Evolutionary conservation across 2,113 vertebrate species (phyloP).

Genomic region (Elaphurus davidianus): DNA sequence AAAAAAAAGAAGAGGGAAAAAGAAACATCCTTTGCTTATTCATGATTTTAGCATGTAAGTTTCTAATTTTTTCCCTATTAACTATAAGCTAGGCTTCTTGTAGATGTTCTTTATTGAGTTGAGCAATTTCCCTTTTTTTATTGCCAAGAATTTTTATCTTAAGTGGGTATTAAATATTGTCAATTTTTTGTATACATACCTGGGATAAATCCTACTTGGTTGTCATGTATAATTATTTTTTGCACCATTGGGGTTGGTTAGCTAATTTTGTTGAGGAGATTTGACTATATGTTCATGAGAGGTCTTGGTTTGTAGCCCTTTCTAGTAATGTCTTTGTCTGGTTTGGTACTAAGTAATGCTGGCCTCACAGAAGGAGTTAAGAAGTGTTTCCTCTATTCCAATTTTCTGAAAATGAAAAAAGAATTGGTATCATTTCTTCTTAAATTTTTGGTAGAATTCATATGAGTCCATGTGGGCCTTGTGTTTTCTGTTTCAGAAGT

Average conservation of each 20-base stretch:
- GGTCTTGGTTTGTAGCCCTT: not conserved
- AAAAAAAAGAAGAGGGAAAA: not conserved
- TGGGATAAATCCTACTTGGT: not conserved
- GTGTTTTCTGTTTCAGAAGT: not conserved
- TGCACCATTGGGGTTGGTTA: not conserved
- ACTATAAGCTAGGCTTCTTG: not conserved
- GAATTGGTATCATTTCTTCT: not conserved
- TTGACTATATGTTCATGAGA: not conserved
- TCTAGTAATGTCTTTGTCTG: not conserved
- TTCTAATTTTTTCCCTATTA: not conserved
- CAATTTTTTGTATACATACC: not conserved
- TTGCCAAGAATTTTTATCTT: not conserved
- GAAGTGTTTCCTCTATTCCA: not conserved
- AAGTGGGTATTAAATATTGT: not conserved
- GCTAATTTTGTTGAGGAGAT: not conserved
- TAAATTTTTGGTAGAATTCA: not conserved
- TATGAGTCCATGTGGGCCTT: not conserved
- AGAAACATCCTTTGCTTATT: not conserved
- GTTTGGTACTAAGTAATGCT: not conserved
- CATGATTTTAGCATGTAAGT: not conserved
- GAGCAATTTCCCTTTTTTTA: not conserved
- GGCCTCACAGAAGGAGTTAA: not conserved
- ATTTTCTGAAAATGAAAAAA: not conserved
- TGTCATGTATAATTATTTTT: not conserved
- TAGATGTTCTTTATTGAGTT: not conserved